These are phyloP conservation scores for Solenopsis invicta DNA, from an alignment of 1,140 invertebrate species.

Conservation along the genomic window DNA sequence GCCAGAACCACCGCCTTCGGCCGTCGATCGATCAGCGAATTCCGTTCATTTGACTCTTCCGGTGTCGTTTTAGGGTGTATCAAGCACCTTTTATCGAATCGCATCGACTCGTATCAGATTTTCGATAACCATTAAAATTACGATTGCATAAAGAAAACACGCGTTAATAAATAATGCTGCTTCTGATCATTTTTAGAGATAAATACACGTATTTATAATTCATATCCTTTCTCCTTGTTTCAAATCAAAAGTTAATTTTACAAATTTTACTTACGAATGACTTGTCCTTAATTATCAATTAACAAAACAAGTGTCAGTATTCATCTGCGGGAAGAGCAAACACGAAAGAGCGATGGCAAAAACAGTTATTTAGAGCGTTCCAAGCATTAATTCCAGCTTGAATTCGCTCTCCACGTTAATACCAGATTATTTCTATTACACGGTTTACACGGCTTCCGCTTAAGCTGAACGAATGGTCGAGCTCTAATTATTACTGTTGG, in stretches of 20 bases:
- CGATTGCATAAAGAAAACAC: neutral
- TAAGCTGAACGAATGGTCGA: slow-evolving; percentile 65
- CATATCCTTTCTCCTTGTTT: neutral
- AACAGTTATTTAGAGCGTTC: slow-evolving; percentile 53
- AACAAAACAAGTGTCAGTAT: neutral
- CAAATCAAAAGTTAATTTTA: neutral
- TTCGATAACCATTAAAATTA: too few relatives aligned
- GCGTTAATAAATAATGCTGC: neutral
- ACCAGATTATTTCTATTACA: slow-evolving; percentile 62
- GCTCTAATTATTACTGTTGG: slow-evolving; percentile 65
- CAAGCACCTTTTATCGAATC: neutral
- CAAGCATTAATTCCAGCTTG: slow-evolving; percentile 36
- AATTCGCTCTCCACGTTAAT: slow-evolving; percentile 59
- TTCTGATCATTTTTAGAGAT: neutral
- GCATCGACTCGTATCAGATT: neutral
- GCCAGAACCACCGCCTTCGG: slow-evolving; percentile 5
- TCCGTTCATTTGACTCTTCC: slow-evolving; percentile 33
- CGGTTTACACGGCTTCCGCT: slow-evolving; percentile 61
- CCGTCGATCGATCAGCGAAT: slow-evolving; percentile 39
- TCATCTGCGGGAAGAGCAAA: slow-evolving; percentile 7
- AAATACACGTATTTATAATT: neutral
- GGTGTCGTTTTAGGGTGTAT: neutral
- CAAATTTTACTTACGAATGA: slow-evolving; percentile 12
- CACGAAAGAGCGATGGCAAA: slow-evolving; percentile 21
- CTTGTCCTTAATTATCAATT: slow-evolving; percentile 22